Percentiles rank a stretch among this genome's conserved stretches.
Evolutionary conservation across 2,113 vertebrate genomes (phyloP).

Genomic region (Atractosteus spatula): DNA sequence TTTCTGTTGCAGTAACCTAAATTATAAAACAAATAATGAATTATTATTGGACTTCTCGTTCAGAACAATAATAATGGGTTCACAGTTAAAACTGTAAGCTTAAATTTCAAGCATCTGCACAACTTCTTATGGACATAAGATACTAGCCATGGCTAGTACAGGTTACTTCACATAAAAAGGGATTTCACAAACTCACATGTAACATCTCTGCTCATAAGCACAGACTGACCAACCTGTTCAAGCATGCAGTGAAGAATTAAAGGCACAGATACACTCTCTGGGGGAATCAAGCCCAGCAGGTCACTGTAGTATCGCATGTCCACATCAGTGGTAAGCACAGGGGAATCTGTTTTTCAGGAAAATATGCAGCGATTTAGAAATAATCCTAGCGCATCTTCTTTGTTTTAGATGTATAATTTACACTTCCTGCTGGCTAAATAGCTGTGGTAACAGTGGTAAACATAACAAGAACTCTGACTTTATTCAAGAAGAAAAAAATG

Average conservation of each 20-base stretch:
- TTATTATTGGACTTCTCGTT: too few species aligned
- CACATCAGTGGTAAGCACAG: conserved; percentile 41
- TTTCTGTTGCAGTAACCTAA: conserved; percentile 76
- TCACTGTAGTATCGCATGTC: conserved; percentile 81
- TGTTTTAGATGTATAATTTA: too few species aligned
- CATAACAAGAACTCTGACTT: too few species aligned
- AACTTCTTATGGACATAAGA: too few species aligned
- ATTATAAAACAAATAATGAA: background rate
- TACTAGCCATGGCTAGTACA: too few species aligned
- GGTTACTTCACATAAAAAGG: background rate
- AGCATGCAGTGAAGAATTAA: conserved; percentile 82
- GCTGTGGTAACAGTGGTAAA: too few species aligned
- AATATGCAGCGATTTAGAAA: background rate
- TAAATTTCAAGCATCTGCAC: too few species aligned
- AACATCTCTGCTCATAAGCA: background rate
- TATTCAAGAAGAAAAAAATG: too few species aligned
- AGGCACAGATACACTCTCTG: conserved; percentile 75
- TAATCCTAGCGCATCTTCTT: background rate
- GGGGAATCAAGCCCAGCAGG: conserved; percentile 70
- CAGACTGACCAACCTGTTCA: conserved; percentile 74
- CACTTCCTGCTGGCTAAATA: too few species aligned
- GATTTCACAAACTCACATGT: background rate
- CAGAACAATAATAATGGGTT: too few species aligned
- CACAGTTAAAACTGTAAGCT: too few species aligned
- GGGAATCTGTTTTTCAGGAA: conserved; percentile 11